Evolutionary conservation across 1,140 invertebrate genomes (phyloP).

Genomic region (Drosophila sp.): DNA sequence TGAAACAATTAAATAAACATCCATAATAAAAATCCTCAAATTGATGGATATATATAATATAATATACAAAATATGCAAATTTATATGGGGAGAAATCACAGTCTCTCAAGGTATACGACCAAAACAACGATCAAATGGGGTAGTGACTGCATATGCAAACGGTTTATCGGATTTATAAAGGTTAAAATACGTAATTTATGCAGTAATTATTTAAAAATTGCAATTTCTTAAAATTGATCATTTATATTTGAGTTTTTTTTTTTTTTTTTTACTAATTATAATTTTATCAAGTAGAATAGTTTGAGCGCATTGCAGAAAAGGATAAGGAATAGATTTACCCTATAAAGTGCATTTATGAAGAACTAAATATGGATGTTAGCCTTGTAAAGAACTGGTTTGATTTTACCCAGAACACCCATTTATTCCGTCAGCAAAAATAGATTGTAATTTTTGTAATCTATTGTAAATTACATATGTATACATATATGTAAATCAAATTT

Average conservation of each 20-base stretch:
- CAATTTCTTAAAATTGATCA: too few relatives aligned
- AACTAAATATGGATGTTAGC: background rate
- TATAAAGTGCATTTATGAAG: too few relatives aligned
- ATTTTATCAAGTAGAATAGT: too few relatives aligned
- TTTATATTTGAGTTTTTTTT: too few relatives aligned
- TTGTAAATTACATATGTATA: slow-evolving; percentile 1
- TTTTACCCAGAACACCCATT: background rate
- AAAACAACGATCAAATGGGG: too few relatives aligned
- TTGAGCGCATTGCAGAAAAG: too few relatives aligned
- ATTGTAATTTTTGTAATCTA: slow-evolving; percentile 11
- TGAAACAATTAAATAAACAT: slow-evolving; percentile 27
- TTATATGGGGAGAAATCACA: background rate
- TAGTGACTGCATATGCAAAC: too few relatives aligned
- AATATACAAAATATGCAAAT: background rate
- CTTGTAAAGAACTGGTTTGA: background rate
- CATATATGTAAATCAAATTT: background rate
- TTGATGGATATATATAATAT: slow-evolving; percentile 6
- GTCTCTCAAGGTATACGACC: background rate
- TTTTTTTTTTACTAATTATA: too few relatives aligned
- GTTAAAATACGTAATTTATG: too few relatives aligned
- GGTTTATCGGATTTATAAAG: too few relatives aligned
- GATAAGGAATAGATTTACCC: too few relatives aligned
- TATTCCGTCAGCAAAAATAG: background rate
- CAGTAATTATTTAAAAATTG: too few relatives aligned
- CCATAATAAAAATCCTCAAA: slow-evolving; percentile 16